These are phyloP conservation scores for Sitta carolinensis DNA, from an alignment of 2,797 vertebrate species.

Conservation along the genomic window DNA sequence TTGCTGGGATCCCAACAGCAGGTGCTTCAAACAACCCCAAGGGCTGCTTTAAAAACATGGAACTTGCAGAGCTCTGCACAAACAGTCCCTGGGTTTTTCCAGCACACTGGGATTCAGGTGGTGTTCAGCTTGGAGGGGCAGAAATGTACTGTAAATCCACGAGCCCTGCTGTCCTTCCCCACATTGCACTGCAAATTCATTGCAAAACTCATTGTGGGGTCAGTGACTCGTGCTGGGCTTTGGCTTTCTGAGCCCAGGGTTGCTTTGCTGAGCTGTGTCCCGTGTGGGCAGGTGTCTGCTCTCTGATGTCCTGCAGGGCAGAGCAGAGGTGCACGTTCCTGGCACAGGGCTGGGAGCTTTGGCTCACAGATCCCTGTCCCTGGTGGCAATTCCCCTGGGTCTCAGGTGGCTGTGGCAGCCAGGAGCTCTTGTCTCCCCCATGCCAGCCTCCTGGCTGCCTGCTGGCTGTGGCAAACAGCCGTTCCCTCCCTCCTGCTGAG, in stretches of 20 bases:
- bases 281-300: fast-evolving
- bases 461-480: background rate
- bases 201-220: background rate
- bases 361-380: fast-evolving
- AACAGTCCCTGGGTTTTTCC: background rate
- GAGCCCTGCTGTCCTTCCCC: background rate
- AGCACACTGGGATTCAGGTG: background rate
- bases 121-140: background rate
- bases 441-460: background rate
- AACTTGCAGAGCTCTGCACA: background rate
- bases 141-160: background rate
- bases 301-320: background rate
- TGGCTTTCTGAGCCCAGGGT: background rate
- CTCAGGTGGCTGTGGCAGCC: background rate
- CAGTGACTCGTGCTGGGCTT: background rate
- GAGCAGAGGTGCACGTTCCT: fast-evolving
- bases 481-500: background rate
- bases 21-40: fast-evolving
- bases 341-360: background rate
- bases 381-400: background rate
- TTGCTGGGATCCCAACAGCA: background rate
- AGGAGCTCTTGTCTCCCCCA: fast-evolving
- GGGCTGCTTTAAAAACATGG: background rate
- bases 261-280: background rate
- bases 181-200: background rate